These are phyloP conservation scores for Microtus ochrogaster DNA, from an alignment of 2,113 vertebrate species.

Conservation along the genomic window DNA sequence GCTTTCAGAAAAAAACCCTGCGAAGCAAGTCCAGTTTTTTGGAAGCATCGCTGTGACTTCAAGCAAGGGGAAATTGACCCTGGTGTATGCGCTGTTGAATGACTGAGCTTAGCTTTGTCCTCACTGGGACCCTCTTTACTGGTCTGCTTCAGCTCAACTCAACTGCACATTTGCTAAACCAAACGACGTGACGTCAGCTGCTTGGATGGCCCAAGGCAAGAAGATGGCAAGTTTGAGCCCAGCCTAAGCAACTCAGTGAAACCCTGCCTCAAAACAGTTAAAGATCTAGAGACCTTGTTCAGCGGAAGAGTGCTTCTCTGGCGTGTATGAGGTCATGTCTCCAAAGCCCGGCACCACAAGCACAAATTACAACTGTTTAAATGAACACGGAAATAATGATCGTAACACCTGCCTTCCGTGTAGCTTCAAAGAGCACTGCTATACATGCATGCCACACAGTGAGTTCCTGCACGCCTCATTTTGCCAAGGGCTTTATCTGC, in stretches of 20 bases:
- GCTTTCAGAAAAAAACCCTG: background rate
- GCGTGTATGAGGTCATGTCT: too few species aligned
- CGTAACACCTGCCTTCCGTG: background rate
- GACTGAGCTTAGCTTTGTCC: background rate
- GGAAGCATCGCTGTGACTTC: background rate
- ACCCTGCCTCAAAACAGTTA: background rate
- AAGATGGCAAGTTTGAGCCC: too few species aligned
- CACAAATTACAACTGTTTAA: background rate
- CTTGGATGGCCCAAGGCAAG: background rate
- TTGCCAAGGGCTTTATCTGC: background rate
- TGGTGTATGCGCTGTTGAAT: background rate
- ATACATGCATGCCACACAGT: accelerated
- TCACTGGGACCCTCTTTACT: background rate
- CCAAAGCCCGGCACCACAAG: background rate
- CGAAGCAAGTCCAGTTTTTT: accelerated
- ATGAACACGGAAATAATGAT: background rate
- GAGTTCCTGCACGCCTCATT: accelerated
- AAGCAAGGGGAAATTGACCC: too few species aligned
- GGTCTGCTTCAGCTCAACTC: background rate
- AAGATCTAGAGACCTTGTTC: too few species aligned
- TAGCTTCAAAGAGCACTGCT: background rate
- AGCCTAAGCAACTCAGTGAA: background rate
- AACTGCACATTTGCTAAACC: background rate
- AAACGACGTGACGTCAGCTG: background rate
- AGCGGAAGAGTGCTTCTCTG: background rate